These are phyloP conservation scores for Dromococcyx pavoninus DNA, from an alignment of 2,797 vertebrate species.

Conservation along the genomic window DNA sequence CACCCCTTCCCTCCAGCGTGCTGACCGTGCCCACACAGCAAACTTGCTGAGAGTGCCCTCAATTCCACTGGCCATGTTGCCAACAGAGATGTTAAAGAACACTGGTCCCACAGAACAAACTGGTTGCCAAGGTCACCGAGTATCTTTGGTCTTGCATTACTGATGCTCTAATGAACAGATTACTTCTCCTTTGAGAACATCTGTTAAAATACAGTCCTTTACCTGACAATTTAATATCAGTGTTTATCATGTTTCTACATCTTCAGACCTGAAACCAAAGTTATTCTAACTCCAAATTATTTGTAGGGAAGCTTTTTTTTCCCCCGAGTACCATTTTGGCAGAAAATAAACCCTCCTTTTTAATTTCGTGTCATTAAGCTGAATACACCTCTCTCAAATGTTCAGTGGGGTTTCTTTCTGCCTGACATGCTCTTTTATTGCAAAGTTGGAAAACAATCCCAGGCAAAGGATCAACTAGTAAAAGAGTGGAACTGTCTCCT, in stretches of 20 bases:
- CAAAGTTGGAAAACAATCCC: background rate
- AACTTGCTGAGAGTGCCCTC: too few species aligned
- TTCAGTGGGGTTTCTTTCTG: background rate
- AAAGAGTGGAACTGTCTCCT: background rate
- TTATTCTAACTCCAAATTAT: constrained; percentile 1
- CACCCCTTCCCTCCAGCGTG: too few species aligned
- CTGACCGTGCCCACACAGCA: too few species aligned
- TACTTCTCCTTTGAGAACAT: constrained; percentile 3
- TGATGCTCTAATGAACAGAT: constrained; percentile 24
- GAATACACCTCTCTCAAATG: background rate
- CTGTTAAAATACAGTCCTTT: constrained; percentile 22
- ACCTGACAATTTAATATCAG: constrained; percentile 20
- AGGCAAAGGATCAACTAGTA: background rate
- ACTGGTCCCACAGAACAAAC: too few species aligned
- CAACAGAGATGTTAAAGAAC: too few species aligned
- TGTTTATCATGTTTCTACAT: constrained; percentile 1
- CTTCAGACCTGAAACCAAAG: constrained; percentile 1
- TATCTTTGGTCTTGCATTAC: constrained; percentile 23
- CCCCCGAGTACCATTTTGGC: background rate
- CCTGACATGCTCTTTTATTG: background rate
- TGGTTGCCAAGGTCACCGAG: background rate
- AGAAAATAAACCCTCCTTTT: constrained; percentile 26
- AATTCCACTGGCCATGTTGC: too few species aligned
- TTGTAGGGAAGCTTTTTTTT: background rate
- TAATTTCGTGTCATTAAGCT: constrained; percentile 24